Evolutionary conservation across 1,140 invertebrate species (phyloP), one percentile per base, ranked within the genome.

Genomic region (Rhagoletis pomonella): DNA sequence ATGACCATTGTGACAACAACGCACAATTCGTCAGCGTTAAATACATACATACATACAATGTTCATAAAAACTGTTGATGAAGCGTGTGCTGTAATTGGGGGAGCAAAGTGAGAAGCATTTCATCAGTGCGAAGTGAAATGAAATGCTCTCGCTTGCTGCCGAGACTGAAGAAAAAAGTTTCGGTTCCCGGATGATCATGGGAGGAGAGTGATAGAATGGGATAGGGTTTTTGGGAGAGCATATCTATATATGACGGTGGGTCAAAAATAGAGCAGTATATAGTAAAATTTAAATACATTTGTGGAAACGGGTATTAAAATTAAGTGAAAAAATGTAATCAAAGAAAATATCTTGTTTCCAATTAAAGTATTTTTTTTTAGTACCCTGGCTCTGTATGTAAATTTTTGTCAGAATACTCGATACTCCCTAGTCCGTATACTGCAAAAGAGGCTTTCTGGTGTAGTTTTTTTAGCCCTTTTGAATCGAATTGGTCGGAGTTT

Each of bases 61-160:
- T 59, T 59, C 1, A 17, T 42, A 69, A 47, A 42, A 17, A 4
- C 67, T 44, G 5, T 17, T 73, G 39, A 29, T 9, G 67, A 10
- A 4, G 12, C 42, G 67, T 9, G 29, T 67, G 64, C 64, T 67
- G 64, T 42, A 5, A 39, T 67, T 67, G 29, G 19, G 29, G 64
- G 64, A 29, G 29, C 2, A 55, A 55, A 42, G 9, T 1, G 14
- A 17, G 44, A 69, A 69, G 17, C 29, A 73, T 14, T 73, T 73
- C 42, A 73, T 9, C 42, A 29, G 29, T 29, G 42, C 44, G 42
- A 73, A 73, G 12, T 73, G 42, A 44, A 73, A 73, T 73, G 42
- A 73, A 73, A 47, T 42, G 39, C 67, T 73, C 67, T 73, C 42
- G 44, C 67, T 44, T 47, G 42, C 39, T 73, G 67, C 67, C 39